Evolutionary conservation across 1,140 invertebrate species (phyloP).

Genomic region (Xylocopa sonorina): DNA sequence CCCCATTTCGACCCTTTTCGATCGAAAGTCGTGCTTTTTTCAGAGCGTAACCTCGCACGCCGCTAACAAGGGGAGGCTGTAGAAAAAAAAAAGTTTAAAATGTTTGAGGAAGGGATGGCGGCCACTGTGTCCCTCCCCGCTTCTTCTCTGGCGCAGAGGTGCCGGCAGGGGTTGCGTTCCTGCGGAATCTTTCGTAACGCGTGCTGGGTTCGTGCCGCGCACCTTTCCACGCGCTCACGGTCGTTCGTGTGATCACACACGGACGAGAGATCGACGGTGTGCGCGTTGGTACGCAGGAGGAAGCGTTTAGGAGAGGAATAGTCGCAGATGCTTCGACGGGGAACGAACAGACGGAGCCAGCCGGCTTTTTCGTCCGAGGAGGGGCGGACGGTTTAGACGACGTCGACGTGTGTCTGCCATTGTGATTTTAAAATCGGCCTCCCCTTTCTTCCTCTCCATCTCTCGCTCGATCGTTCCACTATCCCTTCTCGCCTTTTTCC

Average conservation of each 20-base stretch:
- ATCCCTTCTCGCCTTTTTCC: conserved; percentile 42
- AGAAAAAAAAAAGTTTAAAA: conserved; percentile 77
- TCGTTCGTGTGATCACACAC: not conserved
- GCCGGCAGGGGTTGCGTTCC: conserved; percentile 65
- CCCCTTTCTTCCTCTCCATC: conserved; percentile 54
- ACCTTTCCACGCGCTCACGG: conserved; percentile 27
- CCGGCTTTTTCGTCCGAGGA: conserved; percentile 51
- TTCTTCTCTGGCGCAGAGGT: conserved; percentile 64
- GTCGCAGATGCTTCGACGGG: conserved; percentile 76
- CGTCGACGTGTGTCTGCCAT: conserved; percentile 76
- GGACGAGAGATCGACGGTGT: not conserved
- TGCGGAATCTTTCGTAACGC: conserved; percentile 64
- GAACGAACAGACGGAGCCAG: conserved; percentile 52
- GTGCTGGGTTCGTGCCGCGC: conserved; percentile 65
- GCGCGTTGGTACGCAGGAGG: conserved; percentile 47
- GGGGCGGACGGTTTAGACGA: conserved; percentile 71
- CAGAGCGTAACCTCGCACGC: conserved; percentile 61
- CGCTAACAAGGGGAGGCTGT: conserved; percentile 23
- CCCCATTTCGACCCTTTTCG: conserved; percentile 54
- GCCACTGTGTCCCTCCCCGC: not conserved
- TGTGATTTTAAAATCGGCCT: conserved; percentile 78
- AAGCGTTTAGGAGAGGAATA: conserved; percentile 50
- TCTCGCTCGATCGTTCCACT: conserved; percentile 57
- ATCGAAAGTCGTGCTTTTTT: conserved; percentile 62
- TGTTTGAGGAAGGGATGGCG: conserved; percentile 74